These are phyloP conservation scores for Druceiella hillmani DNA, from an alignment of 2,888 invertebrate species.

Conservation along the genomic window DNA sequence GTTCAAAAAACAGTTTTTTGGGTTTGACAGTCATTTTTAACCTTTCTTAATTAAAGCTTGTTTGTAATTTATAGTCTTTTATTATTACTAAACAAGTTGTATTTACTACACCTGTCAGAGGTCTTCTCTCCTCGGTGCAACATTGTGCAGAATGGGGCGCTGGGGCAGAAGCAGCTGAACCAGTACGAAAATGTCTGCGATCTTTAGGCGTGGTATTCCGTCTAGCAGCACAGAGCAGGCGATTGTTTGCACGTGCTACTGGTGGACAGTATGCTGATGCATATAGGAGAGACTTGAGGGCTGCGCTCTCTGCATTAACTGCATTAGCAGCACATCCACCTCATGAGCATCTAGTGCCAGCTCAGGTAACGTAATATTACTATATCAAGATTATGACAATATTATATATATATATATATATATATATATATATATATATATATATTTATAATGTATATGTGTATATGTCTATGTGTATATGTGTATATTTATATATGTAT, in stretches of 20 bases:
- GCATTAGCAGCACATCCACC: conserved; percentile 63
- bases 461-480: too few species aligned
- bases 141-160: conserved; percentile 85
- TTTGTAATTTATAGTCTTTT: too few species aligned
- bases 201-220: conserved; percentile 91
- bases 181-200: conserved; percentile 84
- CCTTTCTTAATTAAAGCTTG: too few species aligned
- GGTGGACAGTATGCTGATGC: conserved; percentile 87
- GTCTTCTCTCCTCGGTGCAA: conserved; percentile 81
- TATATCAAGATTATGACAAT: too few species aligned
- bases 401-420: too few species aligned
- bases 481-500: too few species aligned
- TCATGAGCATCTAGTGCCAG: conserved; percentile 69
- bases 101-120: too few species aligned
- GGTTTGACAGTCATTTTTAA: too few species aligned
- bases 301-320: conserved; percentile 73
- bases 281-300: conserved; percentile 75
- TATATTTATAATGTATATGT: too few species aligned
- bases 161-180: conserved; percentile 82
- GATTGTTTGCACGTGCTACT: conserved; percentile 79
- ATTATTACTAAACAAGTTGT: too few species aligned
- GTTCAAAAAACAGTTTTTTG: too few species aligned
- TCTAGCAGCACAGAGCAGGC: conserved; percentile 82
- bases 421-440: too few species aligned
- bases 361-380: conserved; percentile 51